Conservation (phyloP, 1,140 invertebrate species). For the Eciton burchellii region DNA sequence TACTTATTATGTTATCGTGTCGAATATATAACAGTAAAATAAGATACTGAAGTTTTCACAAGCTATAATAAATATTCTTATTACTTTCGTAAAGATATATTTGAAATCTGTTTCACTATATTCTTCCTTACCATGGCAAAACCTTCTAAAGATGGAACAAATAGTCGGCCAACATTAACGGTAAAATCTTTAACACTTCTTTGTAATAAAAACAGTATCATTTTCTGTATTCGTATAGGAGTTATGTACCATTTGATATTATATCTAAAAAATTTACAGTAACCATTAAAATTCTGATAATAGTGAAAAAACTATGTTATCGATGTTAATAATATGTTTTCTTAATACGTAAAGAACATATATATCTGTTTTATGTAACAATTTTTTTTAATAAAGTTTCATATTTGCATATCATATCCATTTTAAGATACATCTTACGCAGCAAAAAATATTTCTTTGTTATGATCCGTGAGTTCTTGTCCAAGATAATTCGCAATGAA, state of each 20-base stretch:
- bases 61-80: background rate
- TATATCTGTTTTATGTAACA: too few species aligned
- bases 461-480: background rate
- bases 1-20: background rate
- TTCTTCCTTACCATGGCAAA: background rate
- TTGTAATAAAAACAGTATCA: constrained; percentile 22
- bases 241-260: background rate
- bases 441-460: background rate
- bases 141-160: background rate
- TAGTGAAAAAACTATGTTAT: too few species aligned
- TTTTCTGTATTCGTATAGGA: background rate
- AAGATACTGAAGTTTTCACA: background rate
- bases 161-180: background rate
- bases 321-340: too few species aligned
- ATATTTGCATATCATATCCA: background rate
- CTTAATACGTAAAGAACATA: too few species aligned
- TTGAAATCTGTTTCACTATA: too few species aligned
- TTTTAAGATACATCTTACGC: background rate
- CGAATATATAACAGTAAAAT: background rate
- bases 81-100: too few species aligned
- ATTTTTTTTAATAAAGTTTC: too few species aligned
- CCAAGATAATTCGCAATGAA: background rate
- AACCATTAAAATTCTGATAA: too few species aligned
- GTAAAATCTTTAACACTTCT: background rate
- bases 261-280: background rate